These are phyloP conservation scores for Styela clava DNA, from an alignment of 23 tunicate genomes.

Conservation along the genomic window DNA sequence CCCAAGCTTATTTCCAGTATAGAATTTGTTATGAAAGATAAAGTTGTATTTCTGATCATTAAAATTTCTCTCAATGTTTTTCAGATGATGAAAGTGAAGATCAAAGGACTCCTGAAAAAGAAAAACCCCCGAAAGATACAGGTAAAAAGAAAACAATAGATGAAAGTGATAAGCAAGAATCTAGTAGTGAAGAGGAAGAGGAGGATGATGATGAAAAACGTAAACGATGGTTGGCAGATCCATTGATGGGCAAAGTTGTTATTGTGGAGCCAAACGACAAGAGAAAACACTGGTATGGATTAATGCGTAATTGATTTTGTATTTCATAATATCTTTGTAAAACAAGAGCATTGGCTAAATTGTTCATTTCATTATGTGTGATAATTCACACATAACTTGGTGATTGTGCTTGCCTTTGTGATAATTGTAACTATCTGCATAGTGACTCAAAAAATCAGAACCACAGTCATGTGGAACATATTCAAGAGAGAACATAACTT, in stretches of 20 bases:
- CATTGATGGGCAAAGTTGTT: constrained; percentile 81
- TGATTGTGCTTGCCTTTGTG: too few species aligned
- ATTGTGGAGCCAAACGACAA: constrained; percentile 85
- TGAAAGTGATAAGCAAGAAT: constrained; percentile 26
- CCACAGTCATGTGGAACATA: too few species aligned
- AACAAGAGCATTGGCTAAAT: neutral
- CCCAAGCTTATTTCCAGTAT: too few species aligned
- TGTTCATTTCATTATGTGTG: neutral
- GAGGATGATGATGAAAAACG: constrained; percentile 52
- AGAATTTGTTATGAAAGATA: too few species aligned
- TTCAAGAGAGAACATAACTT: too few species aligned
- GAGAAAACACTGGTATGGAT: constrained; percentile 75
- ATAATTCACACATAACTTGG: too few species aligned
- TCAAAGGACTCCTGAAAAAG: constrained; percentile 42
- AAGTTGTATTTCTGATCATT: too few species aligned
- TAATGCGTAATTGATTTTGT: too few species aligned
- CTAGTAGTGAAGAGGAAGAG: constrained; percentile 34
- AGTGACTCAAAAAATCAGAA: too few species aligned
- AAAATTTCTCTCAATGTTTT: too few species aligned
- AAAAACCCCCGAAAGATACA: constrained; percentile 15
- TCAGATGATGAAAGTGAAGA: constrained; percentile 70
- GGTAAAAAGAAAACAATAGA: constrained; percentile 30
- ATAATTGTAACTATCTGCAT: too few species aligned
- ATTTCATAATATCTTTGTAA: neutral
- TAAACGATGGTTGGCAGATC: constrained; percentile 62